Evolutionary conservation across 1,140 invertebrate species (phyloP).

Genomic region (Trissolcus basalis): DNA sequence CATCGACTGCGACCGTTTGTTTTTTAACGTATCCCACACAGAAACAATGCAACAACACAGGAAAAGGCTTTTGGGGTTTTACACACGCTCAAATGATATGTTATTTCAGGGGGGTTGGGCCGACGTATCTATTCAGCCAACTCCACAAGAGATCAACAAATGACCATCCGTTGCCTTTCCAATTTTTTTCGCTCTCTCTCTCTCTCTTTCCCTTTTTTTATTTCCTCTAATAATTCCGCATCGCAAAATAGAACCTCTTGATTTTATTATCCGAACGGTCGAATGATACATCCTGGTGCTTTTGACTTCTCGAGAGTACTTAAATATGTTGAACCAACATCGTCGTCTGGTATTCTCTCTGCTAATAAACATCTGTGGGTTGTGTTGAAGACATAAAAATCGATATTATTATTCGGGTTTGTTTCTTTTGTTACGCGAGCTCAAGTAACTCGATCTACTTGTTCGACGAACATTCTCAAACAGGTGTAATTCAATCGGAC

Average conservation of each 20-base stretch:
- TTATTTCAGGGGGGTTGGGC: conserved; percentile 22
- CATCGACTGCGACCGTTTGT: conserved; percentile 44
- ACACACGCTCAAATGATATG: conserved; percentile 16
- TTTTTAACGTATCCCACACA: conserved; percentile 37
- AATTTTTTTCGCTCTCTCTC: too few relatives aligned
- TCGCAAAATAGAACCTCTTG: too few relatives aligned
- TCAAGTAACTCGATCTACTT: background rate
- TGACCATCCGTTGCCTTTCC: background rate
- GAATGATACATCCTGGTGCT: too few relatives aligned
- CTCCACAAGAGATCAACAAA: background rate
- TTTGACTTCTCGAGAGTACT: too few relatives aligned
- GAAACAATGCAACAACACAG: conserved; percentile 11
- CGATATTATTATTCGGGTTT: background rate
- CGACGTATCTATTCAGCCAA: conserved; percentile 7
- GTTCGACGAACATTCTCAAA: background rate
- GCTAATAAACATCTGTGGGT: background rate
- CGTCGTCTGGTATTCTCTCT: background rate
- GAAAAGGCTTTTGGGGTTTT: conserved; percentile 9
- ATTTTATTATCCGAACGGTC: too few relatives aligned
- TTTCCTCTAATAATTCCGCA: too few relatives aligned
- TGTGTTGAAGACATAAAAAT: background rate
- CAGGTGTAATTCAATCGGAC: background rate
- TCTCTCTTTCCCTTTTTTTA: too few relatives aligned
- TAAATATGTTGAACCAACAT: too few relatives aligned
- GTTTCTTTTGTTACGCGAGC: background rate